Percentiles rank a stretch among this genome's conserved stretches.
Evolutionary conservation across 2,113 vertebrate species (phyloP).

Genomic region (Pogonocichla stellata): DNA sequence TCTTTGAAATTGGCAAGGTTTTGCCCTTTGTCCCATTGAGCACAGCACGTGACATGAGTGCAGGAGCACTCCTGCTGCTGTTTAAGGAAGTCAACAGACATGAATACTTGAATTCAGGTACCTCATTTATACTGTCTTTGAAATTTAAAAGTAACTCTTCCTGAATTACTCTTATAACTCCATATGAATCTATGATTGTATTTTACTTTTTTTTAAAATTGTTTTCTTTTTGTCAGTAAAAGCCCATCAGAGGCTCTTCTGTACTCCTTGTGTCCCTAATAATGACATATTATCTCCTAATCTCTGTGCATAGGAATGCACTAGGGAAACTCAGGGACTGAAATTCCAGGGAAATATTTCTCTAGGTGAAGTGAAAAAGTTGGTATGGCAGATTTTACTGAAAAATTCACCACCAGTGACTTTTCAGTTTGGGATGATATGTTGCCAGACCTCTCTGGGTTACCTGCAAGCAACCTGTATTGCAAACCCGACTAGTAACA

Average conservation of each 20-base stretch:
- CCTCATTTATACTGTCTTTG: neutral
- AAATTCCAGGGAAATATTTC: neutral
- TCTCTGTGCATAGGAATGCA: neutral
- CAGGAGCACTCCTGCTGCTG: neutral
- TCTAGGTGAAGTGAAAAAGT: neutral
- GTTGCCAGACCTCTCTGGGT: neutral
- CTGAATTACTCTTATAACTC: neutral
- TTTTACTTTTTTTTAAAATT: neutral
- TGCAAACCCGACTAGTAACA: neutral
- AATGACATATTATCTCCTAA: neutral
- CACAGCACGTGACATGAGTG: accelerated
- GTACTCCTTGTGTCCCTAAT: neutral
- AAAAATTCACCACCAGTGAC: accelerated
- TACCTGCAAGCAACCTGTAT: neutral
- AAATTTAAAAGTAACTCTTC: neutral
- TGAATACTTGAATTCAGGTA: neutral
- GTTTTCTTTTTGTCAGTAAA: neutral
- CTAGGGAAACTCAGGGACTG: neutral
- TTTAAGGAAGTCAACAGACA: neutral
- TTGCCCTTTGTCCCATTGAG: neutral
- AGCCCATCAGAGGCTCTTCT: neutral
- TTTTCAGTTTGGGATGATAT: neutral
- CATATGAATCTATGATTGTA: neutral
- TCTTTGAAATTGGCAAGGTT: slow-evolving; percentile 8
- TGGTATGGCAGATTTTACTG: neutral